phyloP scores from a whole-genome alignment of 23 tunicate genomes.

The Aplidium turbinatum region DNA sequence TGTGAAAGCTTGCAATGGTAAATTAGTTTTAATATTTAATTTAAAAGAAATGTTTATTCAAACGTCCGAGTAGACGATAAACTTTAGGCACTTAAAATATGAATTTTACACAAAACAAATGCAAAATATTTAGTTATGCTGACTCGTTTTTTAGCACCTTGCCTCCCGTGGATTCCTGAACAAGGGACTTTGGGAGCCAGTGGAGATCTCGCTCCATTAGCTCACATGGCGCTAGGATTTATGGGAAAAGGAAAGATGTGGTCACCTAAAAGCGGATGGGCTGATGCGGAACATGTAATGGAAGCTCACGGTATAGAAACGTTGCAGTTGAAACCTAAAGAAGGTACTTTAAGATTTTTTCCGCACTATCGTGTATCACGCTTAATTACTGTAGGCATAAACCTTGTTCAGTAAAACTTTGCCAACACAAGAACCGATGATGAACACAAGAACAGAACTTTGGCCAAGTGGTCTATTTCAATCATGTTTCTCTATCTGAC shows the following conservation, averaged over 20 bases:
- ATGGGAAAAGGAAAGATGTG: slow-evolving; percentile 98
- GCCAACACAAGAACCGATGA: too few relatives aligned
- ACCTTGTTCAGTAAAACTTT: too few relatives aligned
- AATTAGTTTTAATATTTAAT: slow-evolving; percentile 1
- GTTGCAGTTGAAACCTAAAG: slow-evolving; percentile 68
- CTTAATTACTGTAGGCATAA: background rate
- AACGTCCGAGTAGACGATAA: background rate
- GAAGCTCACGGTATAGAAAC: slow-evolving; percentile 55
- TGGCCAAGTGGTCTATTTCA: too few relatives aligned
- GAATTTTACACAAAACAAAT: too few relatives aligned
- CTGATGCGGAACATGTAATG: slow-evolving; percentile 63
- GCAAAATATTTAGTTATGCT: background rate
- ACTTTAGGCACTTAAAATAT: too few relatives aligned
- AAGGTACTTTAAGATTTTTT: slow-evolving; percentile 45
- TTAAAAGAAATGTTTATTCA: background rate
- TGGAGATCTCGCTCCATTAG: slow-evolving; percentile 90
- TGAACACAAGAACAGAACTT: too few relatives aligned
- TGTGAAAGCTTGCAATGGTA: slow-evolving; percentile 79
- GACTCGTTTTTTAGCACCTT: slow-evolving; percentile 47
- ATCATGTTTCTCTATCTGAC: too few relatives aligned
- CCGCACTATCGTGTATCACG: background rate
- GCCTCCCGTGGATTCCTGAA: slow-evolving; percentile 93
- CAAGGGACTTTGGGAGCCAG: slow-evolving; percentile 95
- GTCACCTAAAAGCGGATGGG: slow-evolving; percentile 90
- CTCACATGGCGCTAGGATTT: slow-evolving; percentile 89